These are phyloP conservation scores for Nasalis larvatus DNA, from an alignment of 2,113 vertebrate genomes.

Conservation along the genomic window DNA sequence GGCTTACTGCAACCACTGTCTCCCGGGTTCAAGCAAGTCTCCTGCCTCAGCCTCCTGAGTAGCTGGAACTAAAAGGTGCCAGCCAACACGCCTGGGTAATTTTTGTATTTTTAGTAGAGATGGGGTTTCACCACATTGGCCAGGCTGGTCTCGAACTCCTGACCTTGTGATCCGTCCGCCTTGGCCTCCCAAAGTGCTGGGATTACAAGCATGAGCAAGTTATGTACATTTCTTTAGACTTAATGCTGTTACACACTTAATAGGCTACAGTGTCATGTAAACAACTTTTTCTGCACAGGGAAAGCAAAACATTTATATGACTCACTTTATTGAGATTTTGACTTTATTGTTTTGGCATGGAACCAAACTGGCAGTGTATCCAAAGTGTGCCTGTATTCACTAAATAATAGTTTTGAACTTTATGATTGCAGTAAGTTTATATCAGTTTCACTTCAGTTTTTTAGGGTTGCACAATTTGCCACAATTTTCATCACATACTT, in stretches of 20 bases:
- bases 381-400: neutral
- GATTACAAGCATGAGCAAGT: neutral
- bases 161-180: too few species aligned
- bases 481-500: conserved; percentile 54
- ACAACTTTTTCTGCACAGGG: neutral
- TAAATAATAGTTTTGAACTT: neutral
- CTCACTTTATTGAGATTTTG: neutral
- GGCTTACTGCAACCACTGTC: too few species aligned
- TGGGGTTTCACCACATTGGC: too few species aligned
- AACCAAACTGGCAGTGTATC: neutral
- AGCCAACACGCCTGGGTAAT: too few species aligned
- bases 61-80: too few species aligned
- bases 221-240: neutral
- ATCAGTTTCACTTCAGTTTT: conserved; percentile 65
- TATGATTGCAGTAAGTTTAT: neutral
- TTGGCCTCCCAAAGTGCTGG: too few species aligned
- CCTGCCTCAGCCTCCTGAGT: too few species aligned
- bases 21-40: too few species aligned
- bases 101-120: too few species aligned
- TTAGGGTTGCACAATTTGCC: conserved; percentile 54
- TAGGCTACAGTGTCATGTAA: neutral
- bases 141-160: too few species aligned
- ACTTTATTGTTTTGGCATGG: neutral
- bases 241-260: neutral
- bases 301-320: neutral